Percentiles rank a stretch among this genome's conserved stretches.
Conservation (phyloP, 2,113 vertebrate species). For the Cairina moschata region DNA sequence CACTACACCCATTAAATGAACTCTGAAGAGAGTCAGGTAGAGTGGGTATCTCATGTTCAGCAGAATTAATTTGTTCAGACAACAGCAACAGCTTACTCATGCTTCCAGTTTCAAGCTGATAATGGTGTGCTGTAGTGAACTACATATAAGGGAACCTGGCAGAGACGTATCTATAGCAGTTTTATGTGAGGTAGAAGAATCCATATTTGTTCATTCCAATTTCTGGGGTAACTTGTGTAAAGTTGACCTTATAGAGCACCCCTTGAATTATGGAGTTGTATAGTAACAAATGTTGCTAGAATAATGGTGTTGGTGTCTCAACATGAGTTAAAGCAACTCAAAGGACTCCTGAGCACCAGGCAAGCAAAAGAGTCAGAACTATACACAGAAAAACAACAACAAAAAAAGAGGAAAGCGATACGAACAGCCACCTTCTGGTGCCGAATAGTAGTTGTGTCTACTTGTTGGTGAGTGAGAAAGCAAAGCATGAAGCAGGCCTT, state of each 20-base stretch:
- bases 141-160: background rate
- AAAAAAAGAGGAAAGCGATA: background rate
- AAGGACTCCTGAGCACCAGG: background rate
- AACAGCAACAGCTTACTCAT: background rate
- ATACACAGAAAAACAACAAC: background rate
- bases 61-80: background rate
- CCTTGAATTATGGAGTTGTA: background rate
- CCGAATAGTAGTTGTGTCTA: background rate
- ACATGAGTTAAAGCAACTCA: background rate
- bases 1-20: background rate
- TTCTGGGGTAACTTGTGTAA: no score
- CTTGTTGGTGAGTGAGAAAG: background rate
- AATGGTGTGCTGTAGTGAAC: background rate
- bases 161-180: background rate
- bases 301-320: background rate
- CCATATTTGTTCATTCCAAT: background rate
- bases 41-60: background rate
- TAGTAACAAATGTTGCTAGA: background rate
- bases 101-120: background rate
- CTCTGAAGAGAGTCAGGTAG: background rate
- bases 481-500: background rate
- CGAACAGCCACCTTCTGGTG: background rate
- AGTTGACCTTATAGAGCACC: background rate
- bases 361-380: background rate
- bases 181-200: background rate